Base-by-base conservation (phyloP, 2,888 invertebrate species). In the Lapara coniferarum region DNA sequence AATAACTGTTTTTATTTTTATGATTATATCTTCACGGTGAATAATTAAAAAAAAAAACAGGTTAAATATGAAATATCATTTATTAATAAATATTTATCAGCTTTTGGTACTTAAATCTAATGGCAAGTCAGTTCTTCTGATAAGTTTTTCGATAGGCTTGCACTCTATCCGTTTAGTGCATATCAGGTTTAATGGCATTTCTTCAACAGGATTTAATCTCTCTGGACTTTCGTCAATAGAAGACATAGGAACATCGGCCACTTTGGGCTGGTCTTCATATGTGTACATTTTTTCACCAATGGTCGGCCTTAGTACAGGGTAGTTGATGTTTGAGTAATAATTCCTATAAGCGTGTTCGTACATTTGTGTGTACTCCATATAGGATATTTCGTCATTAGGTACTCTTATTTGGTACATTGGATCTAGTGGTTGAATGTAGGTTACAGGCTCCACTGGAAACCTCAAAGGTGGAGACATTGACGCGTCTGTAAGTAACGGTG, bases 51-150 rank as follows among this genome's bases (percentile, higher is more conserved):
- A 10, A 59, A 53, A 53, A 46, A 55, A 57, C 16, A 13, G 6
- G 12, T 19, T 67, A 13, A 19, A 25, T 14, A 14, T 25, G 56
- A 51, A 66, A 66, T 19, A 53, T 46, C 44, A 14, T 58, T 67
- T 68, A 76, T 74, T 73, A 73, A 71, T 74, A 72, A 77, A 79
- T 79, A 73, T 79, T 84, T 80, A 81, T 85, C 83, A 88, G 91
- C 93, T 94, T 78, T 94, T 94, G 75, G 94, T 94, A 84, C 95
- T 95, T 91, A 95, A 94, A 91, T 95, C 95, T 91, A 95, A 89
- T 69, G 95, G 95, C 76, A 93, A 88, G 84, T 95, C 95, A 73
- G 94, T 86, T 58, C 85, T 84, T 80, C 83, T 89, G 84, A 92
- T 85, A 86, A 91, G 85, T 70, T 89, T 86, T 72, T 89, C 90